These are phyloP conservation scores for Drosophila yakuba DNA, from an alignment of 1,140 invertebrate genomes.

Conservation along the genomic window DNA sequence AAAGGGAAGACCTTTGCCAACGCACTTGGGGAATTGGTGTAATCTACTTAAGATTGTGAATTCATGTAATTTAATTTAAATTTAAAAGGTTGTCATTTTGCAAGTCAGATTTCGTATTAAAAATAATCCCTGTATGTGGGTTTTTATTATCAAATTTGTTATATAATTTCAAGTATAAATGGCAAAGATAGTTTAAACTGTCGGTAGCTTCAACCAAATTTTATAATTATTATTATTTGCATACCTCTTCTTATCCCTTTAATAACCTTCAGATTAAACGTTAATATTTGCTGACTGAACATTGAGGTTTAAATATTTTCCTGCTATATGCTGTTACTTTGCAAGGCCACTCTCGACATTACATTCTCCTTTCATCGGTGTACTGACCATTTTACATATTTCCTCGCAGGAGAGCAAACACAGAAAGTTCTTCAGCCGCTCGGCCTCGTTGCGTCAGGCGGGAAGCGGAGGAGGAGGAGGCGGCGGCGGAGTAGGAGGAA, in stretches of 20 bases:
- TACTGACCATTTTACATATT: not conserved
- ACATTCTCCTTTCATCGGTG: not conserved
- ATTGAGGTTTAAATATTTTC: not conserved
- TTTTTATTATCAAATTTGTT: too few relatives aligned
- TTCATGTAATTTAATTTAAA: too few relatives aligned
- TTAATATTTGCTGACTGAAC: not conserved
- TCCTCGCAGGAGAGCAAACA: constrained; percentile 54
- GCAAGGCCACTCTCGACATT: not conserved
- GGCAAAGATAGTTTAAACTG: too few relatives aligned
- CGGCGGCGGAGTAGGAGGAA: not conserved
- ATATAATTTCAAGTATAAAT: too few relatives aligned
- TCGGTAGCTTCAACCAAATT: too few relatives aligned
- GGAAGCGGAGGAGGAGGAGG: constrained; percentile 13
- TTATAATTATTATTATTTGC: too few relatives aligned
- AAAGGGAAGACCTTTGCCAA: not conserved
- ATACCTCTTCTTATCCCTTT: too few relatives aligned
- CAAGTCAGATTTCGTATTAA: too few relatives aligned
- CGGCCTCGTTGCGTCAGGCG: constrained; percentile 81
- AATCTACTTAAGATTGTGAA: not conserved
- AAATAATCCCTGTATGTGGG: too few relatives aligned
- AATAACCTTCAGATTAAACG: too few relatives aligned
- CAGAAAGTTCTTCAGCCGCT: constrained; percentile 79
- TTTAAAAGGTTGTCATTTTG: too few relatives aligned
- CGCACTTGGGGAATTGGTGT: not conserved
- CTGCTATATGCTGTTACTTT: not conserved